phyloP scores from a whole-genome alignment of 2,113 vertebrate genomes.

The Pygoscelis antarcticus region DNA sequence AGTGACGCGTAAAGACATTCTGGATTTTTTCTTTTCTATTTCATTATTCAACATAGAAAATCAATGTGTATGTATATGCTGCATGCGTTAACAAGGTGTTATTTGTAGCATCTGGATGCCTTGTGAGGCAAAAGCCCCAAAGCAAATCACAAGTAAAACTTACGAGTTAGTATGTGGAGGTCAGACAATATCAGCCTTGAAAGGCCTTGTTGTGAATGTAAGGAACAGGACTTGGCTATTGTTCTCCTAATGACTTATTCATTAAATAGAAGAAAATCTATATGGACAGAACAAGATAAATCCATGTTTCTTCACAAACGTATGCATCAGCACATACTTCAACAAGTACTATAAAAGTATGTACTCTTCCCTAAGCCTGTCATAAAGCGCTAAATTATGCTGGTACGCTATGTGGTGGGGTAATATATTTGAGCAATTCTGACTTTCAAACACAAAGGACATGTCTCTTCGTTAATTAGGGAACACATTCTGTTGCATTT shows the following conservation, averaged over 20 bases:
- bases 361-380: not conserved
- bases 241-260: slow-evolving; percentile 14
- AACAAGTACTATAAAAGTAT: not conserved
- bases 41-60: not conserved
- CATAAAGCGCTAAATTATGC: not conserved
- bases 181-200: not conserved
- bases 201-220: not conserved
- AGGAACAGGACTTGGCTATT: not conserved
- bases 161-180: not conserved
- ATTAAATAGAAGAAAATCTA: slow-evolving; percentile 14
- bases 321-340: not conserved
- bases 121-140: not conserved
- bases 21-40: not conserved
- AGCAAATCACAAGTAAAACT: not conserved
- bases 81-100: not conserved
- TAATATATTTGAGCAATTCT: not conserved
- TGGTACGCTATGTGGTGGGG: not conserved
- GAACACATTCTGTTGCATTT: not conserved
- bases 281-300: not conserved
- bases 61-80: not conserved
- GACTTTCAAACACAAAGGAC: not conserved
- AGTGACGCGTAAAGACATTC: not conserved
- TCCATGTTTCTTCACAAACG: not conserved
- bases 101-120: not conserved
- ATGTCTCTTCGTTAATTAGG: not conserved